These are phyloP conservation scores for Apeira syringaria DNA, from an alignment of 2,888 invertebrate species.

Conservation along the genomic window DNA sequence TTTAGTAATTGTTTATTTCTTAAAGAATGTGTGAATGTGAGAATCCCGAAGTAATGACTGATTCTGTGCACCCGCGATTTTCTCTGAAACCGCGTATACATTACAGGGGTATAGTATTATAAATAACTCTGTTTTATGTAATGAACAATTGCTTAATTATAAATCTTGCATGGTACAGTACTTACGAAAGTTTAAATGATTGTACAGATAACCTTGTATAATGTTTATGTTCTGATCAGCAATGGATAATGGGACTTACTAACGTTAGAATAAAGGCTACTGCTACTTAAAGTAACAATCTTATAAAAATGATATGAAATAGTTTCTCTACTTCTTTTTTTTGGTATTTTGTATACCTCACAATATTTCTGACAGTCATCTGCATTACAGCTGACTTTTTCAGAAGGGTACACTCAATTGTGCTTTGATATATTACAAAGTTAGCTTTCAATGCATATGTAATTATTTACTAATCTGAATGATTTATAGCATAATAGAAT, in stretches of 20 bases:
- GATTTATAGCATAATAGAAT: too few relatives aligned
- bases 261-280: neutral
- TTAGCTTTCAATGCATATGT: too few relatives aligned
- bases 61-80: constrained; percentile 69
- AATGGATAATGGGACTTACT: neutral
- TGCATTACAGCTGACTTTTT: too few relatives aligned
- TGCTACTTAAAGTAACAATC: neutral
- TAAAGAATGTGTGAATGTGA: constrained; percentile 42
- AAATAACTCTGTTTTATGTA: too few relatives aligned
- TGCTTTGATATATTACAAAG: too few relatives aligned
- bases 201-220: neutral
- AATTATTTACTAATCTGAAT: too few relatives aligned
- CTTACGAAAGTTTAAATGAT: neutral
- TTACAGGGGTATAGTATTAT: constrained; percentile 61
- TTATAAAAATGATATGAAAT: too few relatives aligned
- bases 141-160: neutral
- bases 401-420: too few relatives aligned
- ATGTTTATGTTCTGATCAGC: neutral
- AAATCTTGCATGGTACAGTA: neutral
- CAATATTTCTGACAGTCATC: too few relatives aligned
- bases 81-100: constrained; percentile 44
- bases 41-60: constrained; percentile 35
- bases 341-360: too few relatives aligned
- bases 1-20: constrained; percentile 13
- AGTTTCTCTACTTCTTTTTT: too few relatives aligned